Evolutionary conservation across 2,888 invertebrate genomes (phyloP), one percentile per base, ranked within the genome.

Genomic region (Colletes collaris): DNA sequence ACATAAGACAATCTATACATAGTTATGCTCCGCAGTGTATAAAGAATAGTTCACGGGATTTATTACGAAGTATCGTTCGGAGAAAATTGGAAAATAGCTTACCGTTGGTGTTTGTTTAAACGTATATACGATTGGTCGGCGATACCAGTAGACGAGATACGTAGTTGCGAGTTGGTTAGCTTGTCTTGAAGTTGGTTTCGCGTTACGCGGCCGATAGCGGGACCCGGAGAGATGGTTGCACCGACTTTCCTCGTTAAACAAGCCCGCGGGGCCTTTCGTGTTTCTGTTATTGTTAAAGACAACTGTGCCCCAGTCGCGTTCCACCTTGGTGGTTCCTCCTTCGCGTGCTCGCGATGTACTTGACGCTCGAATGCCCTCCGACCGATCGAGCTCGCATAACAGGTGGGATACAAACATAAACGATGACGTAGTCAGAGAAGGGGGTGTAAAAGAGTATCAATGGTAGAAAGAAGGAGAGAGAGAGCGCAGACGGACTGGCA

Each of bases 241-340:
- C 85, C 83, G 89, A 90, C 89, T 90, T 89, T 89, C 89, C 89
- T 91, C 88, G 89, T 91, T 91, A 90, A 89, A 88, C 86, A 88
- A 88, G 86, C 89, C 89, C 89, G 75, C 79, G 62, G 89, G 90
- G 88, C 86, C 76, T 82, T 83, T 80, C 79, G 46, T 72, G 65
- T 76, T 83, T 59, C 83, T 79, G 76, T 75, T 68, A 66, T 40
- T 40, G 40, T 40, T 40, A 40, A 40, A 40, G 40, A 40, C 40
- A 40, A 27, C 27, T 27, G 27, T 27, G 27, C 27, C 27, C 27
- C 27, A 27, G 53, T 37, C 62, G 59, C 79, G 80, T 76, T 72
- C 76, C 68, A 49, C 63, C 73, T 59, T 70, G 77, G 64, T 68
- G 53, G 49, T 65, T 68, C 35, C 65, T 56, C 60, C 10, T 59